Percentiles rank a stretch among this genome's conserved stretches.
phyloP scores from a whole-genome alignment of 2,888 invertebrate genomes.

The Leptura quadrifasciata region DNA sequence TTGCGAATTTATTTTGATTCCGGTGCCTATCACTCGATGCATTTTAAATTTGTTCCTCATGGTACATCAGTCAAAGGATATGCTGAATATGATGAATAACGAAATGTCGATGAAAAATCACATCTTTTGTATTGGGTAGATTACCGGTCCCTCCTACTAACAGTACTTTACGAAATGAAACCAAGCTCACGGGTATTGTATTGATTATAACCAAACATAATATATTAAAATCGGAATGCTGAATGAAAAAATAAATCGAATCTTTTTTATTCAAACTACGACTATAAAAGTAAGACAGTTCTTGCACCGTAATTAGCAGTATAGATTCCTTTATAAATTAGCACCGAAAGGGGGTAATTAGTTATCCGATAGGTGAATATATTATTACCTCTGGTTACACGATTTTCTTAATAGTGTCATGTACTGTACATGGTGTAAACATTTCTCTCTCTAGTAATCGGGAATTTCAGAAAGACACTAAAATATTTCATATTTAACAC shows the following conservation, averaged over 20 bases:
- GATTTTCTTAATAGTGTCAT: background rate
- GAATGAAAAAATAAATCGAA: slow-evolving; percentile 21
- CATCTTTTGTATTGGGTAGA: slow-evolving; percentile 44
- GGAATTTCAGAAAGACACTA: too few relatives aligned
- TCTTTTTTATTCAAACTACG: slow-evolving; percentile 16
- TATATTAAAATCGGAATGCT: slow-evolving; percentile 3
- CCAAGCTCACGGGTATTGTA: slow-evolving; percentile 22
- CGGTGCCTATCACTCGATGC: background rate
- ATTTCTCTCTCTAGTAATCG: background rate
- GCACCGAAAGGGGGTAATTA: background rate
- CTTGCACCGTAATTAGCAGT: background rate
- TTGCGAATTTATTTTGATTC: slow-evolving; percentile 15
- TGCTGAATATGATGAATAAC: slow-evolving; percentile 42
- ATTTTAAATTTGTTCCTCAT: slow-evolving; percentile 26
- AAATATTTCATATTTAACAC: too few relatives aligned
- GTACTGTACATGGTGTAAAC: background rate
- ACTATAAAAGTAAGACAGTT: background rate
- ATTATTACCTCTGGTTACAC: slow-evolving; percentile 8
- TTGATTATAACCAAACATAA: slow-evolving; percentile 21
- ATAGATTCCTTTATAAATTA: slow-evolving; percentile 16
- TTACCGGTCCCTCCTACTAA: slow-evolving; percentile 45
- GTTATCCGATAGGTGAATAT: background rate
- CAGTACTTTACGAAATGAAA: slow-evolving; percentile 41
- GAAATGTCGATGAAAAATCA: slow-evolving; percentile 44
- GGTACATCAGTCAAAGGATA: slow-evolving; percentile 35